Evolutionary conservation across 2,888 invertebrate species (phyloP).

Genomic region (Parelbella ahira): DNA sequence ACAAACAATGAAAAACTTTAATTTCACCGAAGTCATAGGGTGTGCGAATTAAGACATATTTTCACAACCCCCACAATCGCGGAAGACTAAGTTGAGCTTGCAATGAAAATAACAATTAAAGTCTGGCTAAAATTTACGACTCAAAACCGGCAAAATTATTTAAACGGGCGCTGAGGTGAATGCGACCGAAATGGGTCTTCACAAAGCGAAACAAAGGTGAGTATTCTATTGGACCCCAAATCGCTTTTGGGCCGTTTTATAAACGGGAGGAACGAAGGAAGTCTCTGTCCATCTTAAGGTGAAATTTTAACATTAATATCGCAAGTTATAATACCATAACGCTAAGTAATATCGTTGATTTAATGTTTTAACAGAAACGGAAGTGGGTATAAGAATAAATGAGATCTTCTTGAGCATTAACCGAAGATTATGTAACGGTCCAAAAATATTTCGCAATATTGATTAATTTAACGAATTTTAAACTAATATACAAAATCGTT

Average conservation of each 20-base stretch:
- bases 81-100: constrained; percentile 70
- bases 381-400: constrained; percentile 34
- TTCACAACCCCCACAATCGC: constrained; percentile 55
- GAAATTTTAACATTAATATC: constrained; percentile 75
- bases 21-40: constrained; percentile 70
- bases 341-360: constrained; percentile 68
- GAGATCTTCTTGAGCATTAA: constrained; percentile 23
- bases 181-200: constrained; percentile 66
- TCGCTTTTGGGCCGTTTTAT: constrained; percentile 61
- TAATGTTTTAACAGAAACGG: constrained; percentile 52
- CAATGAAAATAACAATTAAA: constrained; percentile 81
- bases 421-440: constrained; percentile 5
- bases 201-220: constrained; percentile 69
- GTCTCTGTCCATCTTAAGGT: constrained; percentile 58
- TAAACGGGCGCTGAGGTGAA: constrained; percentile 61
- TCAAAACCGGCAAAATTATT: constrained; percentile 76
- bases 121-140: constrained; percentile 77
- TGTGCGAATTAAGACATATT: constrained; percentile 77
- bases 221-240: constrained; percentile 56
- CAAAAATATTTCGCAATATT: constrained; percentile 2
- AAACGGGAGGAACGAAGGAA: constrained; percentile 46
- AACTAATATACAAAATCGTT: constrained; percentile 3
- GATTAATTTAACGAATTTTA: constrained; percentile 8
- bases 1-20: constrained; percentile 45
- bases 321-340: constrained; percentile 55